Evolutionary conservation across 2,888 invertebrate species (phyloP).

Genomic region (Amiota communis): DNA sequence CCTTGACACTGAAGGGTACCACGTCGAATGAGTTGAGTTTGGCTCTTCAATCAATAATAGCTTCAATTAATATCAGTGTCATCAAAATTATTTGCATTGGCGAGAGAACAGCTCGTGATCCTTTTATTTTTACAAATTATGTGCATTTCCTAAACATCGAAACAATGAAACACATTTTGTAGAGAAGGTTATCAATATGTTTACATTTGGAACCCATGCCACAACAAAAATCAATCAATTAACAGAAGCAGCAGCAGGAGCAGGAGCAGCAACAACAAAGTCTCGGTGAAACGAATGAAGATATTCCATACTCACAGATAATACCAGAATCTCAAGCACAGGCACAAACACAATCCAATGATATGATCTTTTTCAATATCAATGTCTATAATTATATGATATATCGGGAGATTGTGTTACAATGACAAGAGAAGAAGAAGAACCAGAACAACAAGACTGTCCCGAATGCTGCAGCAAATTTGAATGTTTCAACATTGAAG

Average conservation of each 20-base stretch:
- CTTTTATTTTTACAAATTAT: conserved; percentile 68
- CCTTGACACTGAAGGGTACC: conserved; percentile 81
- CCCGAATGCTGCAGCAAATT: conserved; percentile 49
- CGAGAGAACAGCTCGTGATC: conserved; percentile 68
- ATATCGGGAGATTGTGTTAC: conserved; percentile 75
- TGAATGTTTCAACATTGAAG: conserved; percentile 70
- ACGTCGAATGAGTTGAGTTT: conserved; percentile 82
- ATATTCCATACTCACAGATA: conserved; percentile 62
- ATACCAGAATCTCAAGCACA: conserved; percentile 48
- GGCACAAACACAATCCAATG: conserved; percentile 3
- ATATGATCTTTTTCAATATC: conserved; percentile 87
- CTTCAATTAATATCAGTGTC: conserved; percentile 81
- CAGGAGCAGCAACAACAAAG: no score
- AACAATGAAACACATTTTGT: conserved; percentile 62
- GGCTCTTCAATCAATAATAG: conserved; percentile 79
- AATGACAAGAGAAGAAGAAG: conserved; percentile 67
- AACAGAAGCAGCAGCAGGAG: not conserved
- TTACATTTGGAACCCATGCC: conserved; percentile 53
- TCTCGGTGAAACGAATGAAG: no score
- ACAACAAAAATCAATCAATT: not conserved
- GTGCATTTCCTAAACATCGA: conserved; percentile 66
- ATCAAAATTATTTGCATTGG: conserved; percentile 83
- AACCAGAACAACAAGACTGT: conserved; percentile 70
- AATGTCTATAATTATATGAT: conserved; percentile 88
- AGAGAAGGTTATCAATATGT: conserved; percentile 69